Evolutionary conservation across 2,113 vertebrate species (phyloP).

Genomic region (Calidris pugnax): DNA sequence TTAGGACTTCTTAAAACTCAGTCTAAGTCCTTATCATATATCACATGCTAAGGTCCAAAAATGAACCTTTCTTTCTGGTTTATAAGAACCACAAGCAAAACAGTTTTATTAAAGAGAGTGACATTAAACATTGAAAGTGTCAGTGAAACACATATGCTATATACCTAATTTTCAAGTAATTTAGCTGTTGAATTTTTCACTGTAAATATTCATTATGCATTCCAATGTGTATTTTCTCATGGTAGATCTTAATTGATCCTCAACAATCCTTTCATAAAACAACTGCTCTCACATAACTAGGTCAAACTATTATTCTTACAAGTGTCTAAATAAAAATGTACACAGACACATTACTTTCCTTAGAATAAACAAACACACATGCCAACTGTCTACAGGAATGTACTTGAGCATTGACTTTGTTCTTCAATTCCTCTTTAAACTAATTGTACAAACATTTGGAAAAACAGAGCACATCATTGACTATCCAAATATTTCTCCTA

Average conservation of each 20-base stretch:
- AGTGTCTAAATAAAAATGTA: neutral
- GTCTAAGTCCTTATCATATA: neutral
- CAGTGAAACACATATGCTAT: neutral
- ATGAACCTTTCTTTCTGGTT: neutral
- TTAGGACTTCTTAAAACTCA: neutral
- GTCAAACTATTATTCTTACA: neutral
- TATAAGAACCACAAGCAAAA: neutral
- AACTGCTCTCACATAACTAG: neutral
- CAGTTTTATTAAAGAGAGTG: neutral
- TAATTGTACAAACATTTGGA: neutral
- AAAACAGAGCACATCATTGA: neutral
- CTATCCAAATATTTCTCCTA: neutral
- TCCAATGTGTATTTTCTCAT: neutral
- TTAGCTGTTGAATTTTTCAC: neutral
- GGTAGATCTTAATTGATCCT: neutral
- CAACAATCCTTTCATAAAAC: neutral
- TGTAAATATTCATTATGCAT: neutral
- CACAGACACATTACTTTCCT: neutral
- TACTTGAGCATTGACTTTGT: neutral
- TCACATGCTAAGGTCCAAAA: neutral
- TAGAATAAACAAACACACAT: neutral
- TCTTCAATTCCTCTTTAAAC: neutral
- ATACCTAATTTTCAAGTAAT: neutral
- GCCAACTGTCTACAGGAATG: neutral
- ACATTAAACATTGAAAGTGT: neutral